Evolutionary conservation across 1,140 invertebrate species (phyloP).

Genomic region (Pseudomyrmex pallidus): DNA sequence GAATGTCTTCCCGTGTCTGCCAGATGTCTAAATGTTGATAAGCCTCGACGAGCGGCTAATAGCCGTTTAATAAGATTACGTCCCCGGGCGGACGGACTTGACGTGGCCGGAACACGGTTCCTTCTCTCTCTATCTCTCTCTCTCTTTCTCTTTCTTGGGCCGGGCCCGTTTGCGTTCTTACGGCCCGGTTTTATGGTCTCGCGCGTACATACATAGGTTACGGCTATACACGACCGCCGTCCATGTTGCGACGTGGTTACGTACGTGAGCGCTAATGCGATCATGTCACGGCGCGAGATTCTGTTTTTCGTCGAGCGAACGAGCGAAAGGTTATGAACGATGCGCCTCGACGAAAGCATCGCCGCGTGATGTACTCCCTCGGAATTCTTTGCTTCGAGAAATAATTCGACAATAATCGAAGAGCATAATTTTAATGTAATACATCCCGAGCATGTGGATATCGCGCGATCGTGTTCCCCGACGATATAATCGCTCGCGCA

Average conservation of each 20-base stretch:
- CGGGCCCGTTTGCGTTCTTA: conserved; percentile 73
- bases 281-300: conserved; percentile 26
- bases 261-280: conserved; percentile 36
- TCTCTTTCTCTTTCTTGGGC: conserved; percentile 1
- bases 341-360: neutral
- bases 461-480: conserved; percentile 35
- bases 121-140: neutral
- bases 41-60: conserved; percentile 83
- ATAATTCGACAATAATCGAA: conserved; percentile 16
- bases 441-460: conserved; percentile 8
- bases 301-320: conserved; percentile 66
- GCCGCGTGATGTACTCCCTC: neutral
- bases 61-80: conserved; percentile 85
- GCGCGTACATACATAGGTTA: conserved; percentile 70
- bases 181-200: conserved; percentile 79
- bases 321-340: neutral
- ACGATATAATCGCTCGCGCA: conserved; percentile 27
- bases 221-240: conserved; percentile 64
- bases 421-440: conserved; percentile 9
- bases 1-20: conserved; percentile 82
- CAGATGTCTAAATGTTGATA: conserved; percentile 85
- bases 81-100: conserved; percentile 80
- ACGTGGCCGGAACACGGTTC: conserved; percentile 80
- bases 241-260: conserved; percentile 52
- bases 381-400: too few species aligned